Percentiles rank a stretch among this genome's conserved stretches.
Evolutionary conservation across 92 coral and sea anemone genomes (phyloP).

Genomic region (Hydrozoanthus gracilis): DNA sequence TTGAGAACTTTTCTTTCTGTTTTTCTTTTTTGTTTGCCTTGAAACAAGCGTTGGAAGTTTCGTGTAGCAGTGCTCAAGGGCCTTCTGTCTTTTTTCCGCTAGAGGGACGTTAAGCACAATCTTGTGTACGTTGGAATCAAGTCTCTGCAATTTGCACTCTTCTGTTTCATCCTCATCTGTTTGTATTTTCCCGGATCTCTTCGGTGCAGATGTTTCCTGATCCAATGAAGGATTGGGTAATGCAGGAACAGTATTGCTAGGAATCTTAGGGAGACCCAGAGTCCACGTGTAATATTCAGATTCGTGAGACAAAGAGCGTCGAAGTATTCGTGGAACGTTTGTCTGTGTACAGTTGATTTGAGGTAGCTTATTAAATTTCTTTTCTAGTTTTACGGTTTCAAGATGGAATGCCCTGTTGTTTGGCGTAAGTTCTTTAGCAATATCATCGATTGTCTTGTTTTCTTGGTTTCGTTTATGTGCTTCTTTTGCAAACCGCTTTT

Average conservation of each 20-base stretch:
- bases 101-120: constrained; percentile 9
- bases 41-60: no score
- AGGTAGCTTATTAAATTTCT: constrained; percentile 70
- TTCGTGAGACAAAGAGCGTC: constrained; percentile 73
- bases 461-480: constrained; percentile 65
- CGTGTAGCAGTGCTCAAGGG: no score
- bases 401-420: constrained; percentile 57
- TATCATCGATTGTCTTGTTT: constrained; percentile 75
- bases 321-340: constrained; percentile 70
- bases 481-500: constrained; percentile 71
- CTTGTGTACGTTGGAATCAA: neutral
- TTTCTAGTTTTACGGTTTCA: constrained; percentile 66
- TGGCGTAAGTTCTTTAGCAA: constrained; percentile 78
- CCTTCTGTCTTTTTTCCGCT: neutral
- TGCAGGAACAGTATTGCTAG: neutral
- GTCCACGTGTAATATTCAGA: constrained; percentile 89
- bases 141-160: neutral
- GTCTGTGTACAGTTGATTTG: constrained; percentile 70
- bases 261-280: constrained; percentile 63
- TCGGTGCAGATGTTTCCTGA: neutral
- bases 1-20: no score
- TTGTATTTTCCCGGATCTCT: neutral
- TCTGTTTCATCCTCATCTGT: neutral
- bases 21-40: no score
- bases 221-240: neutral